phyloP scores from a whole-genome alignment of 2,888 invertebrate species.

The Tenthredo distinguenda region DNA sequence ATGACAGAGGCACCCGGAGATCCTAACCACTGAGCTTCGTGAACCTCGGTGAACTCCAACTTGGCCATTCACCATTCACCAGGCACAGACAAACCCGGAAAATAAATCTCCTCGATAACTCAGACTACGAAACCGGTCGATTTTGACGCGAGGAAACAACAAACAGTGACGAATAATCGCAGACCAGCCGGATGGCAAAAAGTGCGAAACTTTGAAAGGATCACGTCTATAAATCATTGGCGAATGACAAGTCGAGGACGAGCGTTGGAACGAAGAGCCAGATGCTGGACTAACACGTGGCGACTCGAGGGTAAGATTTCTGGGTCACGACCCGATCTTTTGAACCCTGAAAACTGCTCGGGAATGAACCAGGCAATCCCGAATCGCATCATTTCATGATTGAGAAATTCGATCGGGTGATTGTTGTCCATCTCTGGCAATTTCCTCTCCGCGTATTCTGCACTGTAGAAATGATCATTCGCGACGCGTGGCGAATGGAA shows the following conservation, averaged over 20 bases:
- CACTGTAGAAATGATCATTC: no score
- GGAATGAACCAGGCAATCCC: not conserved
- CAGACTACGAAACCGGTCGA: not conserved
- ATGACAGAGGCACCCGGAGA: constrained; percentile 16
- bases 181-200: not conserved
- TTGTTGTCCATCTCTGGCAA: not conserved
- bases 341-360: not conserved
- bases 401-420: not conserved
- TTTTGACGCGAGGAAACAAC: not conserved
- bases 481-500: not conserved
- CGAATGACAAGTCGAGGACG: constrained; percentile 30
- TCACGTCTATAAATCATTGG: constrained; percentile 23
- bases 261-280: not conserved
- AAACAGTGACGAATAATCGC: not conserved
- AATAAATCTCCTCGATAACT: not conserved
- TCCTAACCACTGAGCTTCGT: constrained; percentile 54
- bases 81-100: constrained; percentile 23
- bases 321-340: constrained; percentile 5
- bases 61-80: constrained; percentile 21
- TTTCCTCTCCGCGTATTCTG: not conserved
- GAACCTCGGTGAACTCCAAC: constrained; percentile 69
- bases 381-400: not conserved
- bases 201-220: not conserved
- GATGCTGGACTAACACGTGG: not conserved
- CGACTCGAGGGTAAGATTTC: not conserved